A percentile compares a stretch with the other conserved stretches of the same genome.
phyloP scores from a whole-genome alignment of 2,888 invertebrate species.

The Ellobium chinense region DNA sequence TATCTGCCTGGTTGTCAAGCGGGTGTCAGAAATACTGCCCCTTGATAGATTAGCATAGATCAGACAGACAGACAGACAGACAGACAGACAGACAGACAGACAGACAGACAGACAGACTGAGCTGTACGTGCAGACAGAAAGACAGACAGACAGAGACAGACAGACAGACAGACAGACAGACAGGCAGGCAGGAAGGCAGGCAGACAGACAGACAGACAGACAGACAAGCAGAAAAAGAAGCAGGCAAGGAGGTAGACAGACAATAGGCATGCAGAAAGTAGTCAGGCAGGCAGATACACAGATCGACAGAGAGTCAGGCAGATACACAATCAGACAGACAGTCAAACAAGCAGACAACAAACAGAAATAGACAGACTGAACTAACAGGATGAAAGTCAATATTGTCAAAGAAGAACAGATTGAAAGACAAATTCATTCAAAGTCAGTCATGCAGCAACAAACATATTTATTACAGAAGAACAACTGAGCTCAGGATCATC shows the following conservation, averaged over 20 bases:
- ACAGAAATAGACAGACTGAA: background rate
- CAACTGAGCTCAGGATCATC: too few relatives aligned
- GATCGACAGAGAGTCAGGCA: background rate
- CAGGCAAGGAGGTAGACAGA: background rate
- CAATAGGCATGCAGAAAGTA: background rate
- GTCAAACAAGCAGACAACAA: background rate
- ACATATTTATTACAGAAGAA: too few relatives aligned
- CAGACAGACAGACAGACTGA: background rate
- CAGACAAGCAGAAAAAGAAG: background rate
- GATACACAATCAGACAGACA: background rate
- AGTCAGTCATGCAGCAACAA: too few relatives aligned
- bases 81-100: background rate
- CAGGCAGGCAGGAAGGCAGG: background rate
- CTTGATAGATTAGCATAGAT: too few relatives aligned
- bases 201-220: background rate
- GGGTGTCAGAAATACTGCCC: too few relatives aligned
- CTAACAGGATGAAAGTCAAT: too few relatives aligned
- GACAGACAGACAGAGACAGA: background rate
- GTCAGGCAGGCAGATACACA: background rate
- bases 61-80: background rate
- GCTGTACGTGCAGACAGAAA: background rate
- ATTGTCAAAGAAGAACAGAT: too few relatives aligned
- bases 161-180: background rate
- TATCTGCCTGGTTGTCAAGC: too few relatives aligned
- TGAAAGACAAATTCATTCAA: too few relatives aligned